Evolutionary conservation across 64 coral and sea anemone genomes (phyloP), one percentile per base, ranked within the genome.

Genomic region (Stichodactyla helianthus): DNA sequence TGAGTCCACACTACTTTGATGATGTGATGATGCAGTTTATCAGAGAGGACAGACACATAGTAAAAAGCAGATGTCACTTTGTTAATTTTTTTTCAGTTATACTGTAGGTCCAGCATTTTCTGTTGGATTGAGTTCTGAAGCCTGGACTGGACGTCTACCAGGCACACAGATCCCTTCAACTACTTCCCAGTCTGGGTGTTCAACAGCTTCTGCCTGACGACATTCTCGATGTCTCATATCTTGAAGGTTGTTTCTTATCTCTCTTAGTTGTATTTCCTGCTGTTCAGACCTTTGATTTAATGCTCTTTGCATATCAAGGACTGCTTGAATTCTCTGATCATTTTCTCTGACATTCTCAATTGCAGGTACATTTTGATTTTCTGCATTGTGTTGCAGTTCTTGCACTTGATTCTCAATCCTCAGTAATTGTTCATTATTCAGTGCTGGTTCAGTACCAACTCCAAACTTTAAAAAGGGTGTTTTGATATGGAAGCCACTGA

Each of bases 401-500:
- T 71, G 51, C 61, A 87, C 25, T 28, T 91, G 77, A 28, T 87
- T 35, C 17, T 87, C n/a, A 70, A 87, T 28, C 35, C 63, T 28
- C 20, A n/a, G 58, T 0, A 91, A 23, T 16, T 85, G 28, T 10
- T 61, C 89, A 13, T 90, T 83, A 20, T 53, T 6, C 9, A 67
- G 53, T 50, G 50, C 60, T 27, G 84, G 85, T 23, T 71, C 18
- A 19, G 20, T 50, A 31, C 84, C 77, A 56, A 83, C 84, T 5
- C 78, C 50, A 86, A 94, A 83, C 63, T 86, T 55, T 25, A 94
- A 28, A 83, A 94, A 87, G 13, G 83, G 88, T 51, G 89, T 20
- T n/a, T 27, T 93, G n/a, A 99, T 87, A 52, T 89, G 93, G n/a
- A 89, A 87, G 58, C 93, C 93, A 67, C 84, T 91, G 2, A 99